Conservation (phyloP, 1,140 invertebrate genomes). For the Portunus trituberculatus region DNA sequence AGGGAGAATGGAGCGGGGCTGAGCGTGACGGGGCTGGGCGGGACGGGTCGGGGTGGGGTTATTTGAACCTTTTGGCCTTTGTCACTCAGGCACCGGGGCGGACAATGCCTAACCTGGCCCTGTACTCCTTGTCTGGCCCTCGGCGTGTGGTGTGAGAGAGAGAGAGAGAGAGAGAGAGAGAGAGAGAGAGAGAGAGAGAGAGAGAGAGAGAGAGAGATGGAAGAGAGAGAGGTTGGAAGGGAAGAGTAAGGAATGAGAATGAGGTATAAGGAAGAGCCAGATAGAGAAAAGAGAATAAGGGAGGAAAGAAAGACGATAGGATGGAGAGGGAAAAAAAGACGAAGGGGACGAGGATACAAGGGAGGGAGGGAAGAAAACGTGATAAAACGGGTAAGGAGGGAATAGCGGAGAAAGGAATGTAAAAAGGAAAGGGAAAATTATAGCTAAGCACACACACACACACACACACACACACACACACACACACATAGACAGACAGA, state of each 20-base stretch:
- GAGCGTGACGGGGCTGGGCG: neutral
- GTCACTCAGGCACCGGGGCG: neutral
- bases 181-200: constrained; percentile 6
- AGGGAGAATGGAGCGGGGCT: too few relatives aligned
- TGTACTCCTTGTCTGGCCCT: too few relatives aligned
- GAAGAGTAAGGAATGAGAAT: neutral
- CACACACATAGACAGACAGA: too few relatives aligned
- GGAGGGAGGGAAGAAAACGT: neutral
- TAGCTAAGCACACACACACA: too few relatives aligned
- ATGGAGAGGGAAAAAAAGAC: neutral
- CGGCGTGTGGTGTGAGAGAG: neutral
- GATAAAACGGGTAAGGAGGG: neutral
- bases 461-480: too few relatives aligned
- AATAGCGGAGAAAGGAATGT: neutral
- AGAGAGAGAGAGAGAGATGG: neutral
- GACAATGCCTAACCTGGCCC: neutral
- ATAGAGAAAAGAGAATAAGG: too few relatives aligned
- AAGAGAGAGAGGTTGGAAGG: neutral
- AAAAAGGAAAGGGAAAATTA: neutral
- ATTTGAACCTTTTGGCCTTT: neutral
- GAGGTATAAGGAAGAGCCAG: too few relatives aligned
- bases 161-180: neutral
- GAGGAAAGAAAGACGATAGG: neutral
- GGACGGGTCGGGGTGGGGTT: neutral
- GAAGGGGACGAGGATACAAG: neutral